Evolutionary conservation across 2,888 invertebrate species (phyloP).

Genomic region (Philaethria dido): DNA sequence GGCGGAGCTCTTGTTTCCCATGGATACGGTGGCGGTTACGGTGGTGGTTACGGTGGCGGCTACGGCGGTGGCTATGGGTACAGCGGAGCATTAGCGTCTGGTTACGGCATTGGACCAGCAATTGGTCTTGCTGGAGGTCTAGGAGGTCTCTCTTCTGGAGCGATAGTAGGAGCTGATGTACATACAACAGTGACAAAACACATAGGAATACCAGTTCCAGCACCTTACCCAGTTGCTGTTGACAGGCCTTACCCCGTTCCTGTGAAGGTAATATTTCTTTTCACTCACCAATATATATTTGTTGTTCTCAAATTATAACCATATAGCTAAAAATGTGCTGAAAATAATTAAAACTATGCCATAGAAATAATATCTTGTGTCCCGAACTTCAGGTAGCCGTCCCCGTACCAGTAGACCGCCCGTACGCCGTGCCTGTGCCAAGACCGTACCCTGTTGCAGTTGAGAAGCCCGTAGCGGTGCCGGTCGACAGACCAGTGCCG

Average conservation of each 20-base stretch:
- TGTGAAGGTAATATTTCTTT: slow-evolving; percentile 60
- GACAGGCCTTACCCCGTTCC: slow-evolving; percentile 77
- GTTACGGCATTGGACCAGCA: slow-evolving; percentile 43
- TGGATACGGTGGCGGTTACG: slow-evolving; percentile 48
- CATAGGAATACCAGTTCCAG: slow-evolving; percentile 76
- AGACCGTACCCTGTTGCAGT: slow-evolving; percentile 79
- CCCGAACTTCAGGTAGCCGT: slow-evolving; percentile 69
- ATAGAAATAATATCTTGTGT: neutral
- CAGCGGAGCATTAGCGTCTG: slow-evolving; percentile 9
- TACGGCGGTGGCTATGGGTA: slow-evolving; percentile 42
- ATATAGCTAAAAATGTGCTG: neutral
- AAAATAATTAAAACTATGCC: neutral
- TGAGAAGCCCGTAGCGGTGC: slow-evolving; percentile 74
- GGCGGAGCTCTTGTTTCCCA: slow-evolving; percentile 52
- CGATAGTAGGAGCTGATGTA: slow-evolving; percentile 74
- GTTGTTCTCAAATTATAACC: neutral
- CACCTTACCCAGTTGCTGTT: slow-evolving; percentile 77
- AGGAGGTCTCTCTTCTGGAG: slow-evolving; percentile 26
- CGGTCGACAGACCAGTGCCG: slow-evolving; percentile 80
- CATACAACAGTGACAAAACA: slow-evolving; percentile 80
- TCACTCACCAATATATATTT: neutral
- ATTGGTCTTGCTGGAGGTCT: slow-evolving; percentile 29
- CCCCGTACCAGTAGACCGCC: slow-evolving; percentile 76
- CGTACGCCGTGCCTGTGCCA: slow-evolving; percentile 79
- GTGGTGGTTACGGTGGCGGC: slow-evolving; percentile 46